Evolutionary conservation across 2,888 invertebrate species (phyloP).

Genomic region (Sphecodes monilicornis): DNA sequence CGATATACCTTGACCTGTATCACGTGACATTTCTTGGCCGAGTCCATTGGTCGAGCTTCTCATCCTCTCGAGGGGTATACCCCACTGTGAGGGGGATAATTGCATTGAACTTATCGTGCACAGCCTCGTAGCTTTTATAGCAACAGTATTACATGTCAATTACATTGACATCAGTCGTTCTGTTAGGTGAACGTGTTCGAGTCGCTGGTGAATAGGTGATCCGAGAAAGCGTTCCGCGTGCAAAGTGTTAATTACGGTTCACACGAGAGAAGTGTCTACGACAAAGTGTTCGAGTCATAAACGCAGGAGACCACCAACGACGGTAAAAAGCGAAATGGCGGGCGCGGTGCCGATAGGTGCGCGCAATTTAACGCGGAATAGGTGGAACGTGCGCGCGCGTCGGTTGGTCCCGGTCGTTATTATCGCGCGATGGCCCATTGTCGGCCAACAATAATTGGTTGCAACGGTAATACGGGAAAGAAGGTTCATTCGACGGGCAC

Average conservation of each 20-base stretch:
- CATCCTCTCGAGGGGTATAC: too few species aligned
- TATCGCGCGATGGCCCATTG: constrained; percentile 53
- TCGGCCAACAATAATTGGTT: constrained; percentile 66
- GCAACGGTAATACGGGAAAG: constrained; percentile 62
- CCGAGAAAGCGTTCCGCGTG: background rate
- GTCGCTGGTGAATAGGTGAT: background rate
- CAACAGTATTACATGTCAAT: too few species aligned
- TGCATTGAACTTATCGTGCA: too few species aligned
- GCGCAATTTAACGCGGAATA: constrained; percentile 17
- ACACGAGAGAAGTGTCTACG: background rate
- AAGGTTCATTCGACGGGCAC: constrained; percentile 60
- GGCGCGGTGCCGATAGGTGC: background rate
- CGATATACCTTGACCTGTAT: too few species aligned
- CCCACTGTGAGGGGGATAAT: too few species aligned
- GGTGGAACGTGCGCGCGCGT: constrained; percentile 7
- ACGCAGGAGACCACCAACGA: constrained; percentile 1
- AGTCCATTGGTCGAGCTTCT: too few species aligned
- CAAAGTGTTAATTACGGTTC: background rate
- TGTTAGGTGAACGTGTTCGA: background rate
- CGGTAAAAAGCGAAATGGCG: background rate
- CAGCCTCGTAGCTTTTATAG: too few species aligned
- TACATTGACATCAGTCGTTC: background rate
- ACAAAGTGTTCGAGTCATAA: background rate
- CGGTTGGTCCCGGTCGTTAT: constrained; percentile 50
- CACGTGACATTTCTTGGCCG: too few species aligned